Conservation (phyloP, 2,113 vertebrate species). For the Petrocephalus microphthalmus region DNA sequence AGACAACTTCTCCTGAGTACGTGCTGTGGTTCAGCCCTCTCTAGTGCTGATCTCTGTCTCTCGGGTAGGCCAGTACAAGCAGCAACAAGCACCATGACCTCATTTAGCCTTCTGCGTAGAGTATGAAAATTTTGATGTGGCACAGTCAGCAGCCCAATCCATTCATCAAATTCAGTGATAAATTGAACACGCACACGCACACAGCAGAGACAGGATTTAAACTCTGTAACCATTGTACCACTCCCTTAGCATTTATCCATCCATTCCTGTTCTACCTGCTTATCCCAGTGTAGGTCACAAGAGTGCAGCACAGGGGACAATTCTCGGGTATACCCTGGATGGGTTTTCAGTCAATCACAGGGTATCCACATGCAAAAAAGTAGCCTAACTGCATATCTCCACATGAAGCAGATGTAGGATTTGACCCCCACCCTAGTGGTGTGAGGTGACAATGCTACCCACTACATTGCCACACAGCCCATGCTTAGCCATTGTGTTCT, state of each 20-base stretch:
- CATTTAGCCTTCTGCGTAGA: neutral
- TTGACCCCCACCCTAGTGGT: too few relatives aligned
- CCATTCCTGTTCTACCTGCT: neutral
- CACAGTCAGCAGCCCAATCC: neutral
- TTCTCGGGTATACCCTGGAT: neutral
- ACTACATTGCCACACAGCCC: neutral
- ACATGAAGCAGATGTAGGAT: too few relatives aligned
- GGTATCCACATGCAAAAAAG: neutral
- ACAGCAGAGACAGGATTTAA: neutral
- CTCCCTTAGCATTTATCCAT: neutral
- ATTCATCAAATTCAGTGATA: neutral
- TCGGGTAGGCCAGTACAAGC: neutral
- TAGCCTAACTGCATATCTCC: neutral
- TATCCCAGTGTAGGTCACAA: neutral
- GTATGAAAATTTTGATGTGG: neutral
- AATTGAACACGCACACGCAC: neutral
- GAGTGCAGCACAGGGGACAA: neutral
- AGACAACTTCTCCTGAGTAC: conserved; percentile 43
- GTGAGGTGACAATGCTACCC: too few relatives aligned
- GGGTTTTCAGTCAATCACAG: neutral
- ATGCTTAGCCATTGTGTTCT: neutral
- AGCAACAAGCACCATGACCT: neutral
- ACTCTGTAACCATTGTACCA: neutral
- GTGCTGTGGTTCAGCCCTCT: conserved; percentile 28
- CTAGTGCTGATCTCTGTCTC: neutral